Evolutionary conservation across 2,888 invertebrate species (phyloP), one percentile per base, ranked within the genome.

Genomic region (Carabus problematicus): DNA sequence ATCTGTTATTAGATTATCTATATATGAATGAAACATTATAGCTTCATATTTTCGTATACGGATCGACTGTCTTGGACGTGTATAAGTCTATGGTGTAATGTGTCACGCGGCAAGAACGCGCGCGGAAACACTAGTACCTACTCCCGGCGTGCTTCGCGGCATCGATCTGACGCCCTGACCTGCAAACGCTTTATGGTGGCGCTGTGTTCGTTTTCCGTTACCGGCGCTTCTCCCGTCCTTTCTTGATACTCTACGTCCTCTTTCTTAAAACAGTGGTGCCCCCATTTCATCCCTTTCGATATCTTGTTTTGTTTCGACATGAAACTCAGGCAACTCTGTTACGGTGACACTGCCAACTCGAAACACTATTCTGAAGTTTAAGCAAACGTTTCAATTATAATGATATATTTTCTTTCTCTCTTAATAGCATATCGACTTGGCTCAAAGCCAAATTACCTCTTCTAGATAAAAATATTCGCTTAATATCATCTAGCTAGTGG

Each of bases 91-190:
- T 41, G 16, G 41, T 1, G 8, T n/a, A 16, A n/a, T 16, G 60
- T 42, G 49, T 61, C 61, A 61, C 61, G 49, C 47, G 61, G 61
- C n/a, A 12, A 49, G 49, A 16, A 49, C 45, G 12, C 19, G 39
- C 42, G 40, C 58, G 41, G 41, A 14, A 58, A 42, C 58, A 18
- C 49, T 29, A 12, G 52, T 12, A 41, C n/a, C n/a, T 12, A 9
- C 3, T 61, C 43, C 45, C 61, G 19, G 61, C 61, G 47, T 61
- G 61, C 45, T 45, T 18, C 43, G 61, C 47, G 61, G 45, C 61
- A 61, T 61, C 61, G 61, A 61, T 61, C 61, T 61, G 61, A 47
- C 12, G 47, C 29, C 42, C 14, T 43, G 60, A 42, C 60, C 41
- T 60, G 43, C 18, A 49, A 49, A 49, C 49, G 49, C 49, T 49